Percentiles rank a stretch among this genome's conserved stretches.
Evolutionary conservation across 2,888 invertebrate species (phyloP).

Genomic region (Leptinotarsa peninsularis): DNA sequence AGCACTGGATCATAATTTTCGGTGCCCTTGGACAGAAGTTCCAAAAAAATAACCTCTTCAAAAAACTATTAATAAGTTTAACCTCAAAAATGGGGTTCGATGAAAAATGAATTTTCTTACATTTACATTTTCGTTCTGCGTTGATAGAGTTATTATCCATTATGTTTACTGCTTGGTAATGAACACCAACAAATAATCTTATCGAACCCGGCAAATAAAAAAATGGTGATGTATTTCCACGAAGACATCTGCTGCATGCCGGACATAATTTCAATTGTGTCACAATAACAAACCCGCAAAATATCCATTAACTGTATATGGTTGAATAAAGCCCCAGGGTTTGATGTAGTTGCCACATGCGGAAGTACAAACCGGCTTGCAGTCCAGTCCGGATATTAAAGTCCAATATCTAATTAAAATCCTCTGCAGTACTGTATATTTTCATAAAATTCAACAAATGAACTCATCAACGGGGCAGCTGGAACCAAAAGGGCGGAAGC

Average conservation of each 20-base stretch:
- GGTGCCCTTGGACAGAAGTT: no score
- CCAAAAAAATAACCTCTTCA: no score
- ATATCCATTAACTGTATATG: conserved; percentile 20
- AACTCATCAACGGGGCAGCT: conserved; percentile 20
- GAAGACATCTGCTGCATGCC: conserved; percentile 31
- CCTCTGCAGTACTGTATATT: conserved; percentile 25
- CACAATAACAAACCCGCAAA: conserved; percentile 22
- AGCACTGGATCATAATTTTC: no score
- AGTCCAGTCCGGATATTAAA: conserved; percentile 40
- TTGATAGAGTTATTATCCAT: no score
- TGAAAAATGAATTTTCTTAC: no score
- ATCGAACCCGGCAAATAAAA: conserved; percentile 14
- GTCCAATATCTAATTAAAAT: conserved; percentile 45
- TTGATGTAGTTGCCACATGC: conserved; percentile 29
- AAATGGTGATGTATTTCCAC: background rate
- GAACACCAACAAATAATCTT: no score
- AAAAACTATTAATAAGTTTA: no score
- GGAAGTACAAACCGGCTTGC: conserved; percentile 39
- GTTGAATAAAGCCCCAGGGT: conserved; percentile 13
- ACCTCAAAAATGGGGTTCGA: no score
- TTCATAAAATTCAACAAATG: conserved; percentile 25
- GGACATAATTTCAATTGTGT: conserved; percentile 33
- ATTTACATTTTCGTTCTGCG: no score
- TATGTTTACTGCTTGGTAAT: no score
- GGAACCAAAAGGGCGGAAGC: background rate